These are phyloP conservation scores for Callaeas wilsoni DNA, from an alignment of 2,113 vertebrate genomes.

Conservation along the genomic window DNA sequence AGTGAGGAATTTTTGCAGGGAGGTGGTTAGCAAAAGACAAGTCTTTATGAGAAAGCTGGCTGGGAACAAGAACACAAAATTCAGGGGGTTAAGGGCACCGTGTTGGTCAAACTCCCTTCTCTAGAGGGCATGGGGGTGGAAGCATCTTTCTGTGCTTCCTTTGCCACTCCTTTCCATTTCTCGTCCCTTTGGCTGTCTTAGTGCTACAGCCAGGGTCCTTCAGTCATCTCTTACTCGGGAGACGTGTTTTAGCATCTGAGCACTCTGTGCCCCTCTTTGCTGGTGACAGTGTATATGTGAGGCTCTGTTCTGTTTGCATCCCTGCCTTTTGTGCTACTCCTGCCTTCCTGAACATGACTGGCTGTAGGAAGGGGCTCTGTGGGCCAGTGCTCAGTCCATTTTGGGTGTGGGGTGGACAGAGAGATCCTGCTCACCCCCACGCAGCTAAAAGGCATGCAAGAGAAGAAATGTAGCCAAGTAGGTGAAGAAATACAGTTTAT, in stretches of 20 bases:
- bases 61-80: neutral
- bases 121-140: fast-evolving
- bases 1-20: neutral
- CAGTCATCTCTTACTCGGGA: neutral
- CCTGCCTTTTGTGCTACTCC: neutral
- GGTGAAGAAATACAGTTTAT: neutral
- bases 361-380: neutral
- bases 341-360: neutral
- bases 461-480: neutral
- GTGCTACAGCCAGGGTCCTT: neutral
- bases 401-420: neutral
- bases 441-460: neutral
- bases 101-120: neutral
- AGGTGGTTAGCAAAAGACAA: neutral
- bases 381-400: neutral
- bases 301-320: neutral
- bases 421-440: neutral
- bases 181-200: neutral
- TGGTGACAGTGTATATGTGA: neutral
- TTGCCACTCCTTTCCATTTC: neutral
- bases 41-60: neutral
- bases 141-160: neutral
- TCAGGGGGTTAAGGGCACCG: neutral
- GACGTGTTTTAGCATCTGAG: neutral
- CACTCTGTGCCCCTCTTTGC: neutral